Evolutionary conservation across 1,140 invertebrate species (phyloP).

Genomic region (Drosophila ironensis): DNA sequence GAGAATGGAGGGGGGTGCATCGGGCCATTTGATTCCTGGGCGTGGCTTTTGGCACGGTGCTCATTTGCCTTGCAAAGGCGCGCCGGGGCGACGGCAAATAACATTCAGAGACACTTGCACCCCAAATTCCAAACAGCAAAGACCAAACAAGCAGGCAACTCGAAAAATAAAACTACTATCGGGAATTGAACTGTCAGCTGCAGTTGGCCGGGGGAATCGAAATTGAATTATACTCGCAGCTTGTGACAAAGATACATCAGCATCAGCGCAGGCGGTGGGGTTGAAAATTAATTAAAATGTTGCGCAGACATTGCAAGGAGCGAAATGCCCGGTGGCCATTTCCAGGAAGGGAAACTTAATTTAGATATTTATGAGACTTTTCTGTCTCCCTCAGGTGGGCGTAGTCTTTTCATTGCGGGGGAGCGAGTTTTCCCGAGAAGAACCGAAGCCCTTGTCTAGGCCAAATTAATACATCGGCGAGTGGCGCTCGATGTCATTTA

Average conservation of each 20-base stretch:
- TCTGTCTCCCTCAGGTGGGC: too few relatives aligned
- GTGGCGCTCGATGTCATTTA: conserved; percentile 56
- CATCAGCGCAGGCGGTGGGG: conserved; percentile 21
- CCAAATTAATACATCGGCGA: conserved; percentile 41
- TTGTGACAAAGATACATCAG: conserved; percentile 61
- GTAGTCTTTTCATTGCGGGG: too few relatives aligned
- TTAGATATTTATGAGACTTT: background rate
- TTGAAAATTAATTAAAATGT: conserved; percentile 72
- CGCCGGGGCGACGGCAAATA: conserved; percentile 59
- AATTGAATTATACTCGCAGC: conserved; percentile 78
- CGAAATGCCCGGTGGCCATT: too few relatives aligned
- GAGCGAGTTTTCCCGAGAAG: too few relatives aligned
- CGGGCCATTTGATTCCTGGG: conserved; percentile 6
- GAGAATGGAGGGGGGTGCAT: background rate
- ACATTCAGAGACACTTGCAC: conserved; percentile 59
- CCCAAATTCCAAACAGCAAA: background rate
- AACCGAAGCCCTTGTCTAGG: background rate
- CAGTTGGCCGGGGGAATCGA: conserved; percentile 37
- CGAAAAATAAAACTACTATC: conserved; percentile 20
- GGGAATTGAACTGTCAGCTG: conserved; percentile 74
- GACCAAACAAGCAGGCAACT: background rate
- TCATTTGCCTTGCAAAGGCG: conserved; percentile 76
- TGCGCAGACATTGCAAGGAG: background rate
- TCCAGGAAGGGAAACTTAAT: background rate
- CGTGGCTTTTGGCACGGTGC: conserved; percentile 36